Evolutionary conservation across 2,888 invertebrate species (phyloP).

Genomic region (Tubiluchus corallicola): DNA sequence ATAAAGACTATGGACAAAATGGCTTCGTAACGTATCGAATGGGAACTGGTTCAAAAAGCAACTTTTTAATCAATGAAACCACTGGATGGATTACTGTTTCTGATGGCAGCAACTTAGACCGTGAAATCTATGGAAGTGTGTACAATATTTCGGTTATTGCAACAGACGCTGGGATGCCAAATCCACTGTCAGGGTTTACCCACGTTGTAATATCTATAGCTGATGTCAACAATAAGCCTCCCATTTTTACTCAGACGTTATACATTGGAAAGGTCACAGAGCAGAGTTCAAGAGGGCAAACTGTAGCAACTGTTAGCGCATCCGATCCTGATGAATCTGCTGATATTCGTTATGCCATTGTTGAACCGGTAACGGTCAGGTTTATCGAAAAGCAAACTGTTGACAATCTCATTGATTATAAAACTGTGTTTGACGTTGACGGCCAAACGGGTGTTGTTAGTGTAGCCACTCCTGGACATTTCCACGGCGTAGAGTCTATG

Average conservation of each 20-base stretch:
- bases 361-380: conserved; percentile 46
- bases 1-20: conserved; percentile 58
- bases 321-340: conserved; percentile 33
- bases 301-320: conserved; percentile 42
- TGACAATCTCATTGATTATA: conserved; percentile 5
- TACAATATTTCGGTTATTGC: conserved; percentile 38
- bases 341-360: conserved; percentile 45
- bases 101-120: conserved; percentile 47
- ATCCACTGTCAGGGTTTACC: conserved; percentile 56
- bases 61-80: conserved; percentile 48
- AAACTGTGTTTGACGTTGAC: conserved; percentile 36
- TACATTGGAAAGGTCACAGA: conserved; percentile 23
- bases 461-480: conserved; percentile 46
- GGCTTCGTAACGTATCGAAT: conserved; percentile 42
- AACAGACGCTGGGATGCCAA: conserved; percentile 50
- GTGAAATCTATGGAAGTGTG: conserved; percentile 19
- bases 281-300: conserved; percentile 27
- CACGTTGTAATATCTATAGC: conserved; percentile 35
- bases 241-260: conserved; percentile 20
- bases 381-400: conserved; percentile 10
- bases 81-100: conserved; percentile 22
- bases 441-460: conserved; percentile 45
- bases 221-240: conserved; percentile 28
- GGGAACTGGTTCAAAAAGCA: conserved; percentile 51
- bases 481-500: conserved; percentile 51